phyloP scores from a whole-genome alignment of 2,113 vertebrate genomes.

The Herpetotheres cachinnans region DNA sequence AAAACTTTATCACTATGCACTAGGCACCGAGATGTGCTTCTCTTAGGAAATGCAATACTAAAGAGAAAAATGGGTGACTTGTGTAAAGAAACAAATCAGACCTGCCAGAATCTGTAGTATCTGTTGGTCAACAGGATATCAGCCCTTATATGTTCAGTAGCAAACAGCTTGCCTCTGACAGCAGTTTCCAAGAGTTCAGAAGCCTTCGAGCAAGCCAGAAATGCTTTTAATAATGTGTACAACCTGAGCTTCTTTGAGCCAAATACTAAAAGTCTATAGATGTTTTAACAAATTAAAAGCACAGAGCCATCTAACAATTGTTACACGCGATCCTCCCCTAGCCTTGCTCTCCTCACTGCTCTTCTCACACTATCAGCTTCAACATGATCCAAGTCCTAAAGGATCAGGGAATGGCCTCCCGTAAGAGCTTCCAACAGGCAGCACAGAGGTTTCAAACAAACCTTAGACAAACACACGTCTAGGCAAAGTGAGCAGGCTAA shows the following conservation, averaged over 20 bases:
- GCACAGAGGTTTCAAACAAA: not conserved
- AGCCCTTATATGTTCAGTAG: not conserved
- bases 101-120: not conserved
- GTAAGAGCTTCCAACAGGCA: not conserved
- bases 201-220: not conserved
- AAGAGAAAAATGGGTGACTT: not conserved
- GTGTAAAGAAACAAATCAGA: not conserved
- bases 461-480: not conserved
- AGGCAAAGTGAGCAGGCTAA: not conserved
- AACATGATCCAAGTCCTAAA: not conserved
- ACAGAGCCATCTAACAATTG: not conserved
- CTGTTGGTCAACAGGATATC: not conserved
- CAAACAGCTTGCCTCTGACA: not conserved
- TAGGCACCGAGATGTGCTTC: not conserved
- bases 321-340: accelerated
- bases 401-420: not conserved
- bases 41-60: not conserved
- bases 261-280: not conserved
- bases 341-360: not conserved
- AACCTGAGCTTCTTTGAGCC: not conserved
- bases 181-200: not conserved
- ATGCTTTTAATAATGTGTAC: not conserved
- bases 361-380: not conserved
- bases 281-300: not conserved
- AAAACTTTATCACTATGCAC: not conserved